Conservation (phyloP, 2,888 invertebrate species). For the Beris chalybata region DNA sequence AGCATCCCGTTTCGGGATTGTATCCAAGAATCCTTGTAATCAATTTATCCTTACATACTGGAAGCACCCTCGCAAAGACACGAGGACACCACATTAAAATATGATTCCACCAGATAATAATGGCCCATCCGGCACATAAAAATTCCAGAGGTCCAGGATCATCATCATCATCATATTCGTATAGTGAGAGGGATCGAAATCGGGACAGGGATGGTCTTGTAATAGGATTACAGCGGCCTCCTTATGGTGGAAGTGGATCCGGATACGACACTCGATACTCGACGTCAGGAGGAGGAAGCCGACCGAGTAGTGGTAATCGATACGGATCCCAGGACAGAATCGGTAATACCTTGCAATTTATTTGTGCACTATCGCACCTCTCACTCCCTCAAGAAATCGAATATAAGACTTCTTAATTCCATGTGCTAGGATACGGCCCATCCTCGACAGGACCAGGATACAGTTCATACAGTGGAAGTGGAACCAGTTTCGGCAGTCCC, state of each 20-base stretch:
- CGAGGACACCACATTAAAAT: constrained; percentile 29
- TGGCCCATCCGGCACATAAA: constrained; percentile 20
- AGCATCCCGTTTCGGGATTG: constrained; percentile 14
- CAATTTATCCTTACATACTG: constrained; percentile 22
- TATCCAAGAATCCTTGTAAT: constrained; percentile 21
- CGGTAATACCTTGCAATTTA: constrained; percentile 16
- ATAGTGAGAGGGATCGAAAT: constrained; percentile 25
- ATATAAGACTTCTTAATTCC: neutral
- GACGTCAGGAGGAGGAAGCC: constrained; percentile 9
- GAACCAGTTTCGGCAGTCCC: constrained; percentile 44
- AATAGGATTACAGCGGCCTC: constrained; percentile 21
- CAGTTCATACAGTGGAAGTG: constrained; percentile 45
- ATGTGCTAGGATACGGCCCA: constrained; percentile 11
- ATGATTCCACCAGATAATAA: constrained; percentile 30
- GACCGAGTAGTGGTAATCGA: constrained; percentile 4
- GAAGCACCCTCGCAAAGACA: neutral
- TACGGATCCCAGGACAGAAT: constrained; percentile 31
- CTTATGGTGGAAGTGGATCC: constrained; percentile 20
- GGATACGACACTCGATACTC: constrained; percentile 22
- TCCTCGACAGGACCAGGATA: constrained; percentile 1
- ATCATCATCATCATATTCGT: constrained; percentile 12
- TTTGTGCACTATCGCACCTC: neutral
- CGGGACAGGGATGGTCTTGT: constrained; percentile 23
- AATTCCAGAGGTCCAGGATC: constrained; percentile 33
- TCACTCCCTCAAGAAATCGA: too few relatives aligned